A percentile compares a stretch with the other conserved stretches of the same genome.
These are phyloP conservation scores for Eupithecia abbreviata DNA, from an alignment of 2,888 invertebrate genomes.

Conservation along the genomic window DNA sequence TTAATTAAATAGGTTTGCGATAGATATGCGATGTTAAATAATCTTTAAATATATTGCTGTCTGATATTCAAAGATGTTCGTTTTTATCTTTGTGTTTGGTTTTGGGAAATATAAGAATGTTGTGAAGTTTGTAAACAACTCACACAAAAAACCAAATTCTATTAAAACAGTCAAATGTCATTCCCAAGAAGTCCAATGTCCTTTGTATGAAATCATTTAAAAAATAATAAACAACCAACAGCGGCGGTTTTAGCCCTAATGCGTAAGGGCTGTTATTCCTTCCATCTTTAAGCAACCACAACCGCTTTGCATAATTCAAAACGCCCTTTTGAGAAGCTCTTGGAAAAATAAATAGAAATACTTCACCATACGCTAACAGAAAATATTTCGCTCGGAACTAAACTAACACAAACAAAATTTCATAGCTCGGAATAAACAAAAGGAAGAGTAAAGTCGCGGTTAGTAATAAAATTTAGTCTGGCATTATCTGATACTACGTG, in stretches of 20 bases:
- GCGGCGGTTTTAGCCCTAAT: neutral
- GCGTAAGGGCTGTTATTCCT: neutral
- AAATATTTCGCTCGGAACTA: slow-evolving; percentile 21
- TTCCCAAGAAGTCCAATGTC: too few species aligned
- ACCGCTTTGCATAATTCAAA: slow-evolving; percentile 2
- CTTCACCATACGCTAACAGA: slow-evolving; percentile 15
- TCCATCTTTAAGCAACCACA: neutral
- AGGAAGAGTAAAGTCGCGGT: neutral
- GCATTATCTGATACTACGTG: neutral
- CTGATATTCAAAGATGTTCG: too few species aligned
- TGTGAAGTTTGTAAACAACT: too few species aligned
- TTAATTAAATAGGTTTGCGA: too few species aligned
- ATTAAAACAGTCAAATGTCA: too few species aligned
- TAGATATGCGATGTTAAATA: too few species aligned
- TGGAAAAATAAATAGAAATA: slow-evolving; percentile 13
- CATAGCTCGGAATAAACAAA: slow-evolving; percentile 23
- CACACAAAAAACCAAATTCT: too few species aligned
- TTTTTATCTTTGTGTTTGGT: too few species aligned
- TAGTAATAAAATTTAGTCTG: neutral
- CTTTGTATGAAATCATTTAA: neutral
- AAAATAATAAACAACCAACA: neutral
- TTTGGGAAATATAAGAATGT: too few species aligned
- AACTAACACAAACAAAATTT: slow-evolving; percentile 22
- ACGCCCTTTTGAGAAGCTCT: slow-evolving; percentile 10
- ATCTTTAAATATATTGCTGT: too few species aligned